A percentile compares a stretch with the other conserved stretches of the same genome.
These are phyloP conservation scores for Anorthoa munda DNA, from an alignment of 2,888 invertebrate genomes.

Conservation along the genomic window DNA sequence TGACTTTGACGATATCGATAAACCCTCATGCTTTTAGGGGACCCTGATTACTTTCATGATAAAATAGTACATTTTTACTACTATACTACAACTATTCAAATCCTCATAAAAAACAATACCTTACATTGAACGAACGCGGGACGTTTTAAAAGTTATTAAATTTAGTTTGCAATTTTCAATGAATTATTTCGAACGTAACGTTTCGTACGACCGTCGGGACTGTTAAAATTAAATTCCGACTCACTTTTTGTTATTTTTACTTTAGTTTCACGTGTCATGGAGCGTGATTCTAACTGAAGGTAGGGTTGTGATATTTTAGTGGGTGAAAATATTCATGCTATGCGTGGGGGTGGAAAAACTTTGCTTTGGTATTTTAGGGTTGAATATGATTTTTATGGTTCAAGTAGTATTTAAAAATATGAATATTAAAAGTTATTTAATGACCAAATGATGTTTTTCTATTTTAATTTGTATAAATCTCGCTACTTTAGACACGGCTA, in stretches of 20 bases:
- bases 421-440: neutral
- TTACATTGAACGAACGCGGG: neutral
- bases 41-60: too few species aligned
- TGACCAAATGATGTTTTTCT: neutral
- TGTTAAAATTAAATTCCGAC: slow-evolving; percentile 56
- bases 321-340: neutral
- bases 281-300: slow-evolving; percentile 14
- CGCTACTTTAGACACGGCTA: too few species aligned
- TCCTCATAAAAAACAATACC: neutral
- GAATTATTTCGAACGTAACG: slow-evolving; percentile 37
- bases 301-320: slow-evolving; percentile 41
- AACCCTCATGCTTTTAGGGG: too few species aligned
- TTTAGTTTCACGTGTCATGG: slow-evolving; percentile 47
- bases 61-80: too few species aligned
- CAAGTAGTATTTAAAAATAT: neutral
- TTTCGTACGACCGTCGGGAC: slow-evolving; percentile 4
- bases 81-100: neutral
- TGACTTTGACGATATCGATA: too few species aligned
- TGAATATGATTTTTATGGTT: slow-evolving; percentile 26
- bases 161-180: slow-evolving; percentile 32
- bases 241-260: slow-evolving; percentile 49
- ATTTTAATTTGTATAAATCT: neutral
- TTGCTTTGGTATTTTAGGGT: slow-evolving; percentile 22
- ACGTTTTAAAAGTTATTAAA: slow-evolving; percentile 24
- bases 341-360: neutral